Evolutionary conservation across 2,888 invertebrate genomes (phyloP), one percentile per base, ranked within the genome.

Genomic region (Stenurella melanura): DNA sequence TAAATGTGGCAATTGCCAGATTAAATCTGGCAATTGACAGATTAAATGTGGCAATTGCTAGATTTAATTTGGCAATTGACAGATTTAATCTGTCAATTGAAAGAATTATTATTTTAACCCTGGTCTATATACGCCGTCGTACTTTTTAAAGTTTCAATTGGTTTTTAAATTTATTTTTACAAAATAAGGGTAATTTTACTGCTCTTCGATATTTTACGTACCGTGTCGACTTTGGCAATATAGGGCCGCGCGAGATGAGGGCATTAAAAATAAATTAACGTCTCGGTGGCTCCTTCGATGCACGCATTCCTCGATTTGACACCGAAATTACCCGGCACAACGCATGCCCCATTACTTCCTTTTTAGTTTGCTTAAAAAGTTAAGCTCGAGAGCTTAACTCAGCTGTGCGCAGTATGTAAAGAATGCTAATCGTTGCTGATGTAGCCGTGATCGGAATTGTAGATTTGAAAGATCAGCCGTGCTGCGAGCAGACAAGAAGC

Each of bases 391-490:
- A 4, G 58, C n/a, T 21, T 30, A 60, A 70, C 38, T 70, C 70
- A 70, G 70, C 70, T 70, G 70, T 70, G 70, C 60, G 26, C 70
- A 70, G 42, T 74, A 74, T 58, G 74, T 58, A 68, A 74, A 60
- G 74, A 74, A 74, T 74, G 74, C 74, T 68, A 74, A 74, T 74
- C 60, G 67, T 15, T 42, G 60, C n/a, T 58, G 74, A 74, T 67
- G 74, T 21, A 18, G 21, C 68, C 74, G 74, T 74, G 74, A 74
- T 67, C 67, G 42, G 74, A 74, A 74, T 74, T 42, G 60, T 42
- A 70, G 58, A 70, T 70, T 26, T 15, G 58, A 60, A 30, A 50
- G 50, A 56, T 68, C 67, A 30, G 42, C 15, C 50, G 56, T 54
- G 56, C 67, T 26, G 17, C 26, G 67, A 68, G 54, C 42, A 56